Conservation (phyloP, 1,140 invertebrate species). For the Lepidurus apus region DNA sequence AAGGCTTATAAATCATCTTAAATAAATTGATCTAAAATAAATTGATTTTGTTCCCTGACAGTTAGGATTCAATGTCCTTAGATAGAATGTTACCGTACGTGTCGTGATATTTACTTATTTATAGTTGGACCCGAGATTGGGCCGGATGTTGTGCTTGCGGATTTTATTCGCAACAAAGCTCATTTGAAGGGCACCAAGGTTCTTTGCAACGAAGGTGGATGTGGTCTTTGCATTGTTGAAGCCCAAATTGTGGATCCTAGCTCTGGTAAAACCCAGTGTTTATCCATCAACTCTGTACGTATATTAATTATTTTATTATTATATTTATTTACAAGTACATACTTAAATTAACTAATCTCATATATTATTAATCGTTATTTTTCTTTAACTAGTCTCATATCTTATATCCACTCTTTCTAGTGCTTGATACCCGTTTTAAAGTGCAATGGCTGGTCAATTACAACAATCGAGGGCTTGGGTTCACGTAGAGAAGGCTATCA, state of each 20-base stretch:
- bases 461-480: conserved; percentile 71
- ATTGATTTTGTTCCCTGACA: no score
- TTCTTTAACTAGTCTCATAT: not conserved
- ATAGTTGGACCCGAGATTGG: not conserved
- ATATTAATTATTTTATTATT: not conserved
- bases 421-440: conserved; percentile 64
- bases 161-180: conserved; percentile 65
- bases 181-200: conserved; percentile 81
- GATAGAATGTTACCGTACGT: not conserved
- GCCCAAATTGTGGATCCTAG: conserved; percentile 65
- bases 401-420: conserved; percentile 44
- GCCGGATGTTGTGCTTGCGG: conserved; percentile 49
- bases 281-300: conserved; percentile 43
- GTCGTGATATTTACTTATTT: not conserved
- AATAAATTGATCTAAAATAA: no score
- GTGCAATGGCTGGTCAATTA: conserved; percentile 69
- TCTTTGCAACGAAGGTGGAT: conserved; percentile 88
- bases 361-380: no score
- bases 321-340: no score
- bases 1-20: no score
- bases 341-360: no score
- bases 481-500: conserved; percentile 63
- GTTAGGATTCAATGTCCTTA: not conserved
- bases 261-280: conserved; percentile 57
- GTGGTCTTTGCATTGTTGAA: conserved; percentile 91